A percentile compares a stretch with the other conserved stretches of the same genome.
phyloP scores from a whole-genome alignment of 2,888 invertebrate species.

The Sphecodes monilicornis region DNA sequence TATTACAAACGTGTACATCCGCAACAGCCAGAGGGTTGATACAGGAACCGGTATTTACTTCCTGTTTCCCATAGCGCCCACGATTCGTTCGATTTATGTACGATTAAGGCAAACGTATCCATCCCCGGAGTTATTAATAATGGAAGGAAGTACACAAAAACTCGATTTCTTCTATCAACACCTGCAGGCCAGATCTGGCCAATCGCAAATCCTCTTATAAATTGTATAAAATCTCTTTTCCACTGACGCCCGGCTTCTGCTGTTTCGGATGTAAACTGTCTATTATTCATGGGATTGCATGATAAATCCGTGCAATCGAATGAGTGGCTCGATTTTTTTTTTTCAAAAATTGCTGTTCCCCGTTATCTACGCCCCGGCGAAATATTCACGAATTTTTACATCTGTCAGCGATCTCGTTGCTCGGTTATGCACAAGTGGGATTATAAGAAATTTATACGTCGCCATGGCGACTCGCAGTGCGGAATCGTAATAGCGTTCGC shows the following conservation, averaged over 20 bases:
- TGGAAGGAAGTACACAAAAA: constrained; percentile 48
- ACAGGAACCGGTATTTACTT: constrained; percentile 4
- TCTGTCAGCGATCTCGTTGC: not conserved
- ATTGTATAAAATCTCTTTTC: constrained; percentile 55
- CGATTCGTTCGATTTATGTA: constrained; percentile 24
- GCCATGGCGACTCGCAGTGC: constrained; percentile 4
- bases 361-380: not conserved
- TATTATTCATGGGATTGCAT: constrained; percentile 57
- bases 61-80: not conserved
- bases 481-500: constrained; percentile 37
- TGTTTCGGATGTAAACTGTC: constrained; percentile 57
- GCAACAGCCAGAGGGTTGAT: not conserved
- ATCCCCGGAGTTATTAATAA: constrained; percentile 53
- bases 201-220: constrained; percentile 57
- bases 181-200: constrained; percentile 17
- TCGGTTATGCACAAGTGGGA: not conserved
- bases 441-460: constrained; percentile 28
- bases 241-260: constrained; percentile 34
- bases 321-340: constrained; percentile 10
- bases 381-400: constrained; percentile 17
- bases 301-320: constrained; percentile 32
- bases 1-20: constrained; percentile 15
- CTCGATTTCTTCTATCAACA: constrained; percentile 57
- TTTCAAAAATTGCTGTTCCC: constrained; percentile 2
- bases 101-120: constrained; percentile 51